Conservation (phyloP, 2,113 vertebrate species). For the Melozone crissalis region DNA sequence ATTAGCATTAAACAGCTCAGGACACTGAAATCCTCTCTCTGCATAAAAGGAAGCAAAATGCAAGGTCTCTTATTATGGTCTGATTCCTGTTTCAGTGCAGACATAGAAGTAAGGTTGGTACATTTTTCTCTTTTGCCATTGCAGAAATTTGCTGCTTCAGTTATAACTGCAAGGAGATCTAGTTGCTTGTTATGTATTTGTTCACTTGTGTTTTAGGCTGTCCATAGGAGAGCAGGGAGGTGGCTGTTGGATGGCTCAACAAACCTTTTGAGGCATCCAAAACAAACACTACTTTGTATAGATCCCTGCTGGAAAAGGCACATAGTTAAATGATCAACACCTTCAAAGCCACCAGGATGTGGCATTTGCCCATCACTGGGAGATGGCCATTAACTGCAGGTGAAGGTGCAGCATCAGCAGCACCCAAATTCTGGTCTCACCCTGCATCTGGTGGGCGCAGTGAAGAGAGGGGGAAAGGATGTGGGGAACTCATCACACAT, state of each 20-base stretch:
- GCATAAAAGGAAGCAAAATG: neutral
- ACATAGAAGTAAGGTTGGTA: neutral
- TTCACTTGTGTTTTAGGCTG: neutral
- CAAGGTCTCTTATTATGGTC: neutral
- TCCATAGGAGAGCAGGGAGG: neutral
- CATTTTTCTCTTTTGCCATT: neutral
- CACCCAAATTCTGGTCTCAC: neutral
- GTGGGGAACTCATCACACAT: neutral
- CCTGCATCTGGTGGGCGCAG: accelerated
- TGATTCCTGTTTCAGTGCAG: neutral
- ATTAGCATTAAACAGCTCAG: neutral
- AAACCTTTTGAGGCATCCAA: neutral
- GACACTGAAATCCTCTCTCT: neutral
- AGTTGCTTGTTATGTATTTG: neutral
- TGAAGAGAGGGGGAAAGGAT: neutral
- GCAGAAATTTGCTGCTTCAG: neutral
- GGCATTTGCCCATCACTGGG: neutral
- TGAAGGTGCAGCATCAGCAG: neutral
- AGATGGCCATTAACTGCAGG: neutral
- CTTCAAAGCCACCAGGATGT: neutral
- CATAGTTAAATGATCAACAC: neutral
- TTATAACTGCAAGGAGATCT: neutral
- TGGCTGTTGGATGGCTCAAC: neutral
- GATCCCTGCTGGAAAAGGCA: neutral
- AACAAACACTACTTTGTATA: neutral